Evolutionary conservation across 1,140 invertebrate species (phyloP).

Genomic region (Pachypeltis micranthus): DNA sequence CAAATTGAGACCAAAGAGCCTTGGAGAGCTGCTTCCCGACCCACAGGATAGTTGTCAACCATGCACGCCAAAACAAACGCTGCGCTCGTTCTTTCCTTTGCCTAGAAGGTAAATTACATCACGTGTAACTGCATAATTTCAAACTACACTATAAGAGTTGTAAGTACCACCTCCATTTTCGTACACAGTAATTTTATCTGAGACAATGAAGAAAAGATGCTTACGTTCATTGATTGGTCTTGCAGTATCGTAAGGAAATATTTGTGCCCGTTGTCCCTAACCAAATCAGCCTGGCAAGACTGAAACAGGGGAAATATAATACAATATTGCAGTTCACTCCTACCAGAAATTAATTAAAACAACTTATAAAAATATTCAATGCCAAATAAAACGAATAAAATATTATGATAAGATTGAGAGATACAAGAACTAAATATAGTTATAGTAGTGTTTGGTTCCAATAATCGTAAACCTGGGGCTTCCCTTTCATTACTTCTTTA

Average conservation of each 20-base stretch:
- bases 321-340: too few relatives aligned
- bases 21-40: conserved; percentile 77
- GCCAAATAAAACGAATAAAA: too few relatives aligned
- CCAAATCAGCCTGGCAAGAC: conserved; percentile 89
- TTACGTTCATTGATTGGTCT: conserved; percentile 69
- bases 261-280: conserved; percentile 88
- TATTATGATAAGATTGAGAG: too few relatives aligned
- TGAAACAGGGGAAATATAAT: too few relatives aligned
- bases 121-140: background rate
- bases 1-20: conserved; percentile 80
- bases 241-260: conserved; percentile 86
- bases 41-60: conserved; percentile 74
- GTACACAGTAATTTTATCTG: background rate
- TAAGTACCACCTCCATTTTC: background rate
- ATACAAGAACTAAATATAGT: too few relatives aligned
- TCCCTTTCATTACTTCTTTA: too few relatives aligned
- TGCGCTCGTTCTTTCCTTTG: conserved; percentile 74
- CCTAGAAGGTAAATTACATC: conserved; percentile 39
- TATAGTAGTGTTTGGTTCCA: too few relatives aligned
- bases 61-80: conserved; percentile 87
- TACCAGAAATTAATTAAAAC: too few relatives aligned
- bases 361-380: too few relatives aligned
- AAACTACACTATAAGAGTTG: background rate
- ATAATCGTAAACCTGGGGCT: too few relatives aligned
- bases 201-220: conserved; percentile 27